phyloP scores from a whole-genome alignment of 2,797 vertebrate species.

The Euthynnus affinis region DNA sequence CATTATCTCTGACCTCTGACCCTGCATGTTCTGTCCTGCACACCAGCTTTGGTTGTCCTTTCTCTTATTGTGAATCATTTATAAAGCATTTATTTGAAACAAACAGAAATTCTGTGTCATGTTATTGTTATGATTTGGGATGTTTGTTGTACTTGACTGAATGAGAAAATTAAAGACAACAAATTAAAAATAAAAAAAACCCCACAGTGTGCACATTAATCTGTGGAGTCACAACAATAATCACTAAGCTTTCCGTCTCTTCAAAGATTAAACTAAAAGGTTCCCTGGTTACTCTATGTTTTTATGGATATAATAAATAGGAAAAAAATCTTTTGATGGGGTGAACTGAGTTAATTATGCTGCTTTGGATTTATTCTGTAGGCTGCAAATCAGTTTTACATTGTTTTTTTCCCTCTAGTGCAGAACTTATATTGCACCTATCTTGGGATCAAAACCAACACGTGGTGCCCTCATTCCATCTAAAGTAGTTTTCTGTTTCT shows the following conservation, averaged over 20 bases:
- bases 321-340: constrained; percentile 46
- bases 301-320: constrained; percentile 21
- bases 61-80: not conserved
- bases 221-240: constrained; percentile 30
- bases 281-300: constrained; percentile 1
- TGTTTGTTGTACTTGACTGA: constrained; percentile 7
- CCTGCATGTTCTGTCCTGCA: constrained; percentile 2
- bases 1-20: constrained; percentile 42
- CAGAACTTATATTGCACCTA: constrained; percentile 19
- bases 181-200: constrained; percentile 21
- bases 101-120: constrained; percentile 12
- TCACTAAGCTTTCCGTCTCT: constrained; percentile 16
- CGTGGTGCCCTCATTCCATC: constrained; percentile 59
- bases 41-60: constrained; percentile 1
- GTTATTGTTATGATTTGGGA: not conserved
- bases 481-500: constrained; percentile 52
- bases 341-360: constrained; percentile 60
- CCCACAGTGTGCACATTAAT: constrained; percentile 25
- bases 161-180: constrained; percentile 27
- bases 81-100: no score
- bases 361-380: constrained; percentile 49
- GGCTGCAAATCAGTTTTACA: constrained; percentile 44
- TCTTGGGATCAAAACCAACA: constrained; percentile 49
- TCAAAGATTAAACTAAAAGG: constrained; percentile 43
- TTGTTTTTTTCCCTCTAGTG: constrained; percentile 36